These are phyloP conservation scores for Camponotus fellah DNA, from an alignment of 2,888 invertebrate genomes.

Conservation along the genomic window DNA sequence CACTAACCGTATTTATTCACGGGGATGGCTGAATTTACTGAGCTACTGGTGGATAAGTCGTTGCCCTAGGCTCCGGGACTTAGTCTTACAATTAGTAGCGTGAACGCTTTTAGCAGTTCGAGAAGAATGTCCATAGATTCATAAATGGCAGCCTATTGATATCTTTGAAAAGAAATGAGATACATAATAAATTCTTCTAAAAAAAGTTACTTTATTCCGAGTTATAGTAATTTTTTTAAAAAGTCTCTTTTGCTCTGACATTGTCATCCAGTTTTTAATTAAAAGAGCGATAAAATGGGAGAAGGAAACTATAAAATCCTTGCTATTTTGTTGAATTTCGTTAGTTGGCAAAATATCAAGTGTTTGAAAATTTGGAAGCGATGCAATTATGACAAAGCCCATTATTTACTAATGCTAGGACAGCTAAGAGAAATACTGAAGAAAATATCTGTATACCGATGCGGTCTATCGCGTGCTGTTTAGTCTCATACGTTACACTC, in stretches of 20 bases:
- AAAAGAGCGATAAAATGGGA: background rate
- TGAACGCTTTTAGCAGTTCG: conserved; percentile 50
- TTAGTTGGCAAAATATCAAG: background rate
- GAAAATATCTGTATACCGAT: conserved; percentile 70
- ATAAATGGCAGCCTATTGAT: background rate
- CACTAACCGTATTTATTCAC: conserved; percentile 86
- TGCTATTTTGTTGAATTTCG: background rate
- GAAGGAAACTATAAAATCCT: background rate
- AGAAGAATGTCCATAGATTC: conserved; percentile 1
- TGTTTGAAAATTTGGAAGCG: conserved; percentile 26
- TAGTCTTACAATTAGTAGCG: conserved; percentile 47
- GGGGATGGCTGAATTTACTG: conserved; percentile 81
- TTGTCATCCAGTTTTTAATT: background rate
- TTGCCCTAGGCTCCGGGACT: conserved; percentile 62
- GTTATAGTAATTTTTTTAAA: background rate
- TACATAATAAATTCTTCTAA: background rate
- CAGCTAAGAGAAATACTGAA: conserved; percentile 71
- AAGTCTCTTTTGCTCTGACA: background rate
- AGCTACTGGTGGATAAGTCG: conserved; percentile 77
- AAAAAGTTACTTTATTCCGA: background rate
- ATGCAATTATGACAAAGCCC: conserved; percentile 21
- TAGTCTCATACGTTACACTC: conserved; percentile 66
- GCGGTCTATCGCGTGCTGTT: conserved; percentile 75
- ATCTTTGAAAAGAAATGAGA: background rate
- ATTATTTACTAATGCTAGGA: conserved; percentile 68